Evolutionary conservation across 2,888 invertebrate species (phyloP), one percentile per base, ranked within the genome.

Genomic region (Rhyacophila evoluta): DNA sequence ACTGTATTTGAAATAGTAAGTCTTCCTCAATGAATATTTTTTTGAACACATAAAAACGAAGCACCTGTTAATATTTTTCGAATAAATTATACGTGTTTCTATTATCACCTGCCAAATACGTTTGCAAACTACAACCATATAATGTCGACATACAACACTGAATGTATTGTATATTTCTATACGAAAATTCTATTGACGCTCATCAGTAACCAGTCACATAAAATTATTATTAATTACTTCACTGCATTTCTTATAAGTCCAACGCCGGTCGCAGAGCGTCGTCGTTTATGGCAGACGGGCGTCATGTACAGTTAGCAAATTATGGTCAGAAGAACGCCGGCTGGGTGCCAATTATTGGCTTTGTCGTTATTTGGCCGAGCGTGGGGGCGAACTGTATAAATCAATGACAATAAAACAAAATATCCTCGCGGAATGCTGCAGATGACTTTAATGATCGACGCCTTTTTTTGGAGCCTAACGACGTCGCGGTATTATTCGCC

Each of bases 261-360:
- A 55, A 55, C 55, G 55, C 10, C 55, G 55, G 19, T 19, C 55
- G 12, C 10, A 0, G 25, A 55, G 25, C 55, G 55, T 55, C 55
- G 55, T 55, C 55, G 15, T 15, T 19, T 10, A 55, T 19, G 55
- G 55, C 15, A 55, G 55, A 25, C 55, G 10, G 10, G 19, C 71
- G 41, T 72, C 77, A 67, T 69, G 75, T 75, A 75, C 75, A 75
- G 75, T 75, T 75, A 75, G 37, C 74, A 27, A 55, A 67, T 74
- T 74, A 55, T 74, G 74, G 55, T 67, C 55, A 33, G 15, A n/a
- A 55, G 74, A 55, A 74, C 55, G 29, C 19, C 15, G 33, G 67
- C 29, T 29, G 41, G 11, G 27, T 72, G 72, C 72, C 38, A 37
- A 74, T 41, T 55, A 33, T 33, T 33, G 15, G 19, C 55, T 55